A percentile compares a stretch with the other conserved stretches of the same genome.
Conservation (phyloP, 2,797 vertebrate species). For the Phrynocephalus forsythii region DNA sequence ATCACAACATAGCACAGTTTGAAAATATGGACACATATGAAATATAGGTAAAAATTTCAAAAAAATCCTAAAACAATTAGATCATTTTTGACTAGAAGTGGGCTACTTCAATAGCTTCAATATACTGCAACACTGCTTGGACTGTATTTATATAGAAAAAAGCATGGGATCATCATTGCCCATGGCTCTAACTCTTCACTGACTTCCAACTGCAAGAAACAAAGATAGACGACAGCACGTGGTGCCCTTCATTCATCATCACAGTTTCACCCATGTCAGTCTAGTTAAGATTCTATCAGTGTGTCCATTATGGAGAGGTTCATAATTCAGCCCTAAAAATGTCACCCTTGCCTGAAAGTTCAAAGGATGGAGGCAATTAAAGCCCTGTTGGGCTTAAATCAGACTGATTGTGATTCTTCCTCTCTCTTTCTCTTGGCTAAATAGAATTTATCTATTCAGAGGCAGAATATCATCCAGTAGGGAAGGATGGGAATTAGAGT, state of each 20-base stretch:
- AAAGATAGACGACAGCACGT: neutral
- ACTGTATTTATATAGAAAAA: neutral
- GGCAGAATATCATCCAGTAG: neutral
- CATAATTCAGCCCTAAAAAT: conserved; percentile 41
- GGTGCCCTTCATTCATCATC: conserved; percentile 13
- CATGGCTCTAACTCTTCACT: neutral
- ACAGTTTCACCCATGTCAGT: neutral
- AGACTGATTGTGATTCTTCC: conserved; percentile 8
- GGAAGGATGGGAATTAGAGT: neutral
- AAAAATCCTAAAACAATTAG: no score
- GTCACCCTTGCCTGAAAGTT: conserved; percentile 30
- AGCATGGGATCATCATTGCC: neutral
- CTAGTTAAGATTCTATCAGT: conserved; percentile 22
- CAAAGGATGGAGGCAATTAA: conserved; percentile 39
- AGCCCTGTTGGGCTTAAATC: conserved; percentile 30
- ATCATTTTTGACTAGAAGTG: no score
- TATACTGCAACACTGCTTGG: neutral
- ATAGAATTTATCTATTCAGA: neutral
- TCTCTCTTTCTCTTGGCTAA: neutral
- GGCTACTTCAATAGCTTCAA: no score
- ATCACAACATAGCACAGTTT: no score
- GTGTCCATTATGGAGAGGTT: conserved; percentile 28
- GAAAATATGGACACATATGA: no score
- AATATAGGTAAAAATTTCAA: no score
- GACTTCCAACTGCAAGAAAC: neutral